Evolutionary conservation across 2,797 vertebrate genomes (phyloP), one percentile per base, ranked within the genome.

Genomic region (Intellagama lesueurii): DNA sequence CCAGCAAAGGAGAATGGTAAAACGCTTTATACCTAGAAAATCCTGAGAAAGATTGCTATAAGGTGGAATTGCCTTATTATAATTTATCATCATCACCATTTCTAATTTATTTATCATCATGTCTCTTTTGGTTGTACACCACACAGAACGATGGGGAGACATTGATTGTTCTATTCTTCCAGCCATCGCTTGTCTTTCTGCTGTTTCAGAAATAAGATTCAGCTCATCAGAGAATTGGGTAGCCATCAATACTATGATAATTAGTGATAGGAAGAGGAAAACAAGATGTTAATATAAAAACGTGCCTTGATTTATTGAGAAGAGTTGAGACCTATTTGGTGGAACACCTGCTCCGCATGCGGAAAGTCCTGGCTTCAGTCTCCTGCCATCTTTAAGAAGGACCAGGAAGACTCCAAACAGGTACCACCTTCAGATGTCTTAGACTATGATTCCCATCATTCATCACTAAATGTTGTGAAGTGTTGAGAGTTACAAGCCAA

Each of bases 191-290:
- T 80, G 16, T 73, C 68, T 22, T n/a, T 56, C 77, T n/a, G 16
- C 47, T 47, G 19, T 35, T 87, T 81, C 68, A 56, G 47, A 19
- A 56, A 12, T 56, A 87, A 81, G 44, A 72, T 72, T 56, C 70
- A 47, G 32, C 47, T 81, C 80, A 66, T 72, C 66, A 30, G 47
- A 40, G 19, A 5, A 60, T 22, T 77, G 26, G 72, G 16, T 85
- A 60, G 84, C 52, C 56, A 86, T 86, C 60, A 86, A 77, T 77
- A 26, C 16, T 56, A n/a, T 85, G 70, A 60, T 56, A 32, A 83
- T 69, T 64, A 60, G 32, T 28, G 30, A 32, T n/a, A 28, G 44
- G 66, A 80, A 81, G n/a, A 52, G 0, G 30, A 52, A 69, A 49
- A 40, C 32, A 11, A 79, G 28, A 47, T 30, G 32, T 70, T 30